Conservation (phyloP, 2,113 vertebrate genomes). For the Camelus bactrianus region DNA sequence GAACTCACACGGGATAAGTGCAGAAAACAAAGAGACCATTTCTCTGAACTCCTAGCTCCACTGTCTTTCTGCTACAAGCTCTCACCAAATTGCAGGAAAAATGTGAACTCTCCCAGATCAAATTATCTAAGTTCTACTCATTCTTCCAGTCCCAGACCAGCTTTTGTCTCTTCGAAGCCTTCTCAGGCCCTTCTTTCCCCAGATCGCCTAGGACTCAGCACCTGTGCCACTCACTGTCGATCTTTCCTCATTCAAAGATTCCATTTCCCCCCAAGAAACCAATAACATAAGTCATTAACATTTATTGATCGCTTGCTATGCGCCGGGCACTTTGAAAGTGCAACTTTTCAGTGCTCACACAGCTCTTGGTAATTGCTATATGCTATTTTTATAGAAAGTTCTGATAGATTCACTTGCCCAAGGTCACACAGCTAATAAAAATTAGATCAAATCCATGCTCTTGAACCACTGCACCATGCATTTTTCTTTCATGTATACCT, state of each 20-base stretch:
- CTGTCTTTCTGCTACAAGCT: background rate
- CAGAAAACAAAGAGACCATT: background rate
- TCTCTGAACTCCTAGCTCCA: background rate
- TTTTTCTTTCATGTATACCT: background rate
- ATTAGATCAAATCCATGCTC: background rate
- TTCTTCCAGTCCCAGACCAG: background rate
- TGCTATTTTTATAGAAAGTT: background rate
- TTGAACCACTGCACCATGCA: background rate
- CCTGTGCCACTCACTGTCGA: background rate
- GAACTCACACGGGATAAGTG: background rate
- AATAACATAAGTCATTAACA: background rate
- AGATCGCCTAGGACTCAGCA: background rate
- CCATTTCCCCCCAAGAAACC: background rate
- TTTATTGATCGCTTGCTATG: background rate
- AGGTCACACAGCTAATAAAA: background rate
- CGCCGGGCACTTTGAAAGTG: background rate
- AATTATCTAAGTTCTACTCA: background rate
- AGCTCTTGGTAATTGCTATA: background rate
- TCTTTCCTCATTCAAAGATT: background rate
- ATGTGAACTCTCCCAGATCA: background rate
- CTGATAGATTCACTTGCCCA: background rate
- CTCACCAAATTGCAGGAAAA: background rate
- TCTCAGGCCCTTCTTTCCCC: background rate
- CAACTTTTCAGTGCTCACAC: background rate
- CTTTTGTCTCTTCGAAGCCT: background rate